Percentiles rank a stretch among this genome's conserved stretches.
phyloP scores from a whole-genome alignment of 2,797 vertebrate species.

The Coluber constrictor region DNA sequence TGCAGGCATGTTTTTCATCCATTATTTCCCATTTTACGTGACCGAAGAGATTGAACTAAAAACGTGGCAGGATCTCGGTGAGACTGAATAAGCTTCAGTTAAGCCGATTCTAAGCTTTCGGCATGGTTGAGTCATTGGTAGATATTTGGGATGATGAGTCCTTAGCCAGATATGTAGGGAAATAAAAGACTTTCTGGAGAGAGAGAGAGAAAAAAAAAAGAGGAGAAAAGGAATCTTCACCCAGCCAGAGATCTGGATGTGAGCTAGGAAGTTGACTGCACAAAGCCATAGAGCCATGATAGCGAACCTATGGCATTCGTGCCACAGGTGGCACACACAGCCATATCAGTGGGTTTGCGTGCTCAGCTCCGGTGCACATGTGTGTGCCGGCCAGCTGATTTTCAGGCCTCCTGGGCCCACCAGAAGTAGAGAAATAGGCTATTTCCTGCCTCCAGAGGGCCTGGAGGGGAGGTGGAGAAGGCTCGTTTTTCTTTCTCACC shows the following conservation, averaged over 20 bases:
- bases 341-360: too few relatives aligned
- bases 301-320: too few relatives aligned
- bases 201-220: neutral
- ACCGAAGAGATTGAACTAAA: neutral
- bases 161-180: slow-evolving; percentile 17
- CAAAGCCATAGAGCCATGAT: slow-evolving; percentile 2
- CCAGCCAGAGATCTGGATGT: slow-evolving; percentile 41
- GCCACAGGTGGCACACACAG: too few relatives aligned
- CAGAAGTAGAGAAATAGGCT: too few relatives aligned
- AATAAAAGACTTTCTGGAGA: slow-evolving; percentile 30
- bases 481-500: too few relatives aligned
- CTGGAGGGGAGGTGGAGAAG: too few relatives aligned
- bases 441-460: too few relatives aligned
- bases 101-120: neutral
- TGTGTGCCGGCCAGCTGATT: too few relatives aligned
- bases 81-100: neutral
- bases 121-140: neutral
- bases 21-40: neutral
- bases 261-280: slow-evolving; percentile 39
- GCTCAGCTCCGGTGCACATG: too few relatives aligned
- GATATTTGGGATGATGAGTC: slow-evolving; percentile 3
- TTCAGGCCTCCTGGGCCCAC: too few relatives aligned
- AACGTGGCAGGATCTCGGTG: slow-evolving; percentile 5
- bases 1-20: neutral
- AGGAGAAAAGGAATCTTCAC: neutral